Conservation (phyloP, 2,888 invertebrate species). For the Lomographa bimaculata region DNA sequence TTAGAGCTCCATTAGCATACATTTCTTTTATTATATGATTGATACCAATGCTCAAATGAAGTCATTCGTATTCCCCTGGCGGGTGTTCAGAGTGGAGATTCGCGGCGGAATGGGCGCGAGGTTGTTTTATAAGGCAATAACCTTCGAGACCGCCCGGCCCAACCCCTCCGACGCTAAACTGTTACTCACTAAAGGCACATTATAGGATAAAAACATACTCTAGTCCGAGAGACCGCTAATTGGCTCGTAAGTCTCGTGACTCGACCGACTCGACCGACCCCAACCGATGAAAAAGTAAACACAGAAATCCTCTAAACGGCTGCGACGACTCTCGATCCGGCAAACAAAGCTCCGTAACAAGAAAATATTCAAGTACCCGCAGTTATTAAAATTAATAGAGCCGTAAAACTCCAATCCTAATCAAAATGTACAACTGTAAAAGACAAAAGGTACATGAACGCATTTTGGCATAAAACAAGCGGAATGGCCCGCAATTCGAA, state of each 20-base stretch:
- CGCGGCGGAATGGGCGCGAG: constrained; percentile 28
- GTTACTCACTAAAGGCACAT: constrained; percentile 29
- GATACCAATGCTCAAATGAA: constrained; percentile 23
- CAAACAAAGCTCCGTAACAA: constrained; percentile 30
- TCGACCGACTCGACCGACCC: constrained; percentile 34
- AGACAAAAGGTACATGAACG: constrained; percentile 13
- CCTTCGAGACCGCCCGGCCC: constrained; percentile 18
- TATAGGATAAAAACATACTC: constrained; percentile 41
- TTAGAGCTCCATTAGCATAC: constrained; percentile 16
- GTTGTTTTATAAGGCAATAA: constrained; percentile 39
- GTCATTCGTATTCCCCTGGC: constrained; percentile 27
- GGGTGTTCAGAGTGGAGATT: constrained; percentile 29
- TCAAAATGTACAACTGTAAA: constrained; percentile 16
- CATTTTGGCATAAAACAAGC: constrained; percentile 25
- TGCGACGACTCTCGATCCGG: too few relatives aligned
- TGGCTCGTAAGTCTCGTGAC: constrained; percentile 54
- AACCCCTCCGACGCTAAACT: constrained; percentile 34
- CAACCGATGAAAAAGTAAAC: constrained; percentile 37
- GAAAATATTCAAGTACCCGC: constrained; percentile 20
- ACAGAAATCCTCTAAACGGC: constrained; percentile 31
- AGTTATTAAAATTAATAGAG: constrained; percentile 17
- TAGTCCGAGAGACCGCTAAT: constrained; percentile 46
- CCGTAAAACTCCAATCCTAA: constrained; percentile 15
- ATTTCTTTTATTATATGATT: constrained; percentile 21
- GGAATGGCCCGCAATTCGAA: constrained; percentile 23